Base-by-base conservation (phyloP, 2,888 invertebrate species). In the Hirtodrosophila confusa region DNA sequence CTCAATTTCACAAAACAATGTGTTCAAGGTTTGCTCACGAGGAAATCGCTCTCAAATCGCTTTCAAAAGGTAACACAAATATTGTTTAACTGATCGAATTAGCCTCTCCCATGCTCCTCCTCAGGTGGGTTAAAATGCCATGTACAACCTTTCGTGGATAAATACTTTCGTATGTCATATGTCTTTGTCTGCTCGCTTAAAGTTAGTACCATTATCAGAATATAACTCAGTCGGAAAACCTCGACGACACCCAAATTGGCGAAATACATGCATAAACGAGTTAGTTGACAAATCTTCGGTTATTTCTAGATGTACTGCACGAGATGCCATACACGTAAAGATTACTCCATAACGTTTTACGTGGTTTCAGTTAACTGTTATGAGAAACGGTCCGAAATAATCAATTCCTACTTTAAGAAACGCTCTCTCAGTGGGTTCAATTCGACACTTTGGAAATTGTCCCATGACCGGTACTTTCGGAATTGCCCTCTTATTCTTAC, bases 91-190 rank as follows among this genome's bases (percentile, higher is more conserved):
- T 5, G 27, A 27, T 6, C 6, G 3, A 3, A 40, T 40, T 5
- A 40, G 3, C 4, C 40, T 17, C 9, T 40, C 40, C 40, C 23
- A 40, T 23, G 40, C 40, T 40, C 24, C 40, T 40, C 40, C 40
- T 40, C 23, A 3, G 39, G 39, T 3, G 39, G 39, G 9, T 24
- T 23, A 8, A 11, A 36, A n/a, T 4, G 3, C 11, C 36, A 36
- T 2, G 1, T 3, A 0, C 10, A 36, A 4, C n/a, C 3, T 11
- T 36, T 36, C n/a, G 10, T n/a, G 1, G 35, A n/a, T 3, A 11
- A 4, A n/a, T n/a, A 36, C n/a, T n/a, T 3, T 36, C 4, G n/a
- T 2, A 17, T 17, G 3, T 36, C 4, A 36, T 36, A 9, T 4
- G 12, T n/a, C n/a, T 36, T 5, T 4, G n/a, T 9, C 11, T 41